Evolutionary conservation across 2,888 invertebrate genomes (phyloP).

Genomic region (Acanthococcus lagerstroemiae): DNA sequence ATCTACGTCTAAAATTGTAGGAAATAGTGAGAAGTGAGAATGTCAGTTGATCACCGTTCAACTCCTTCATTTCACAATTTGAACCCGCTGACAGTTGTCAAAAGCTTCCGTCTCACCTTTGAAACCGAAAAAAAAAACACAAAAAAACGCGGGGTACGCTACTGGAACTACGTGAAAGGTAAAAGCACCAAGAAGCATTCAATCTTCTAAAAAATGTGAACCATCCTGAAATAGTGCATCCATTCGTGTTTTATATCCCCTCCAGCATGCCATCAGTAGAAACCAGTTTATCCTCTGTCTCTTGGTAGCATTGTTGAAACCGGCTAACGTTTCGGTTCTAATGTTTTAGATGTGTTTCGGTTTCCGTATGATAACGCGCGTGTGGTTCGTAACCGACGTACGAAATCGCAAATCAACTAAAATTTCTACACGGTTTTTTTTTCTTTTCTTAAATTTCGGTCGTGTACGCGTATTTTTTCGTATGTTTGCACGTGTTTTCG

Average conservation of each 20-base stretch:
- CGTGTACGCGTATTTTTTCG: not conserved
- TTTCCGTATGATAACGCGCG: slow-evolving; percentile 13
- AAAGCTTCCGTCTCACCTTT: not conserved
- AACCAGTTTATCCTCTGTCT: slow-evolving; percentile 26
- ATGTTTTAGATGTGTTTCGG: slow-evolving; percentile 22
- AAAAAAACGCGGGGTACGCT: slow-evolving; percentile 17
- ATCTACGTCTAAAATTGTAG: too few species aligned
- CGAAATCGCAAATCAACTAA: slow-evolving; percentile 11
- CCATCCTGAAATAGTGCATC: slow-evolving; percentile 26
- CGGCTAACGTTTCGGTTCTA: slow-evolving; percentile 20
- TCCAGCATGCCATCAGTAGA: slow-evolving; percentile 20
- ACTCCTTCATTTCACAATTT: not conserved
- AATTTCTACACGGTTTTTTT: not conserved
- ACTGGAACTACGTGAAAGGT: slow-evolving; percentile 16
- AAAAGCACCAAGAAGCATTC: slow-evolving; percentile 14
- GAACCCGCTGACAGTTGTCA: not conserved
- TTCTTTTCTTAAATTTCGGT: not conserved
- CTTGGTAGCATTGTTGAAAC: slow-evolving; percentile 26
- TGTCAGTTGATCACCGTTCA: not conserved
- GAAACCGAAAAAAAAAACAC: not conserved
- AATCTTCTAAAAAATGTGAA: slow-evolving; percentile 28
- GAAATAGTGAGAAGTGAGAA: too few species aligned
- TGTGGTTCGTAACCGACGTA: slow-evolving; percentile 16
- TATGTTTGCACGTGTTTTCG: not conserved
- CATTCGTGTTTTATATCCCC: slow-evolving; percentile 22